A percentile compares a stretch with the other conserved stretches of the same genome.
These are phyloP conservation scores for Bibio marci DNA, from an alignment of 2,888 invertebrate species.

Conservation along the genomic window DNA sequence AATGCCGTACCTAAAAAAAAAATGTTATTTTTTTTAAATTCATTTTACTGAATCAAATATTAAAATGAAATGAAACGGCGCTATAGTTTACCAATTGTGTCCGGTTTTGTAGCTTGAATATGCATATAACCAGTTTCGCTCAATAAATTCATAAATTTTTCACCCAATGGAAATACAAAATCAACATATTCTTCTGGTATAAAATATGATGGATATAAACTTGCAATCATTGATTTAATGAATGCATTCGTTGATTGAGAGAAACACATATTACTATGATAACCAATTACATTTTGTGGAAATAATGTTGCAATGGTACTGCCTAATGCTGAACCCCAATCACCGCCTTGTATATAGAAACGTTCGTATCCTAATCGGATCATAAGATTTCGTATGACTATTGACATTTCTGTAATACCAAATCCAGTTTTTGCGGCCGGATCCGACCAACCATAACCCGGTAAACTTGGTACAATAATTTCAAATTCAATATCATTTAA, in stretches of 20 bases:
- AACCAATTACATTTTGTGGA: conserved; percentile 39
- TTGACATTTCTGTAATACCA: conserved; percentile 35
- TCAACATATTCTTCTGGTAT: conserved; percentile 33
- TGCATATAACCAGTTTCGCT: conserved; percentile 48
- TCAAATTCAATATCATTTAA: conserved; percentile 39
- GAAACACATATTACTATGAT: conserved; percentile 44
- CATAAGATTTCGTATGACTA: conserved; percentile 49
- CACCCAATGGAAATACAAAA: conserved; percentile 30
- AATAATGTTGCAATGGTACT: conserved; percentile 43
- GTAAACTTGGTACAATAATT: conserved; percentile 34
- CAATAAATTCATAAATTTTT: conserved; percentile 16
- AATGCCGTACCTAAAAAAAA: conserved; percentile 42
- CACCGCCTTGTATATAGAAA: conserved; percentile 57
- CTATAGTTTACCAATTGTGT: conserved; percentile 47
- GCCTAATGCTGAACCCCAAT: conserved; percentile 59
- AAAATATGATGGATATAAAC: conserved; percentile 37
- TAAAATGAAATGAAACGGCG: neutral
- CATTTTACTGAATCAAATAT: neutral
- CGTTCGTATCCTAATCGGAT: conserved; percentile 40
- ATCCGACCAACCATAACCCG: conserved; percentile 30
- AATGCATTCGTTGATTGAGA: conserved; percentile 18
- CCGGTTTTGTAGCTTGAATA: conserved; percentile 75
- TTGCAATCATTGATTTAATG: conserved; percentile 31
- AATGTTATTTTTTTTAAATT: neutral
- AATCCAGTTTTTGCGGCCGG: conserved; percentile 38